Conservation (phyloP, 2,113 vertebrate species). For the Piaya cayana region DNA sequence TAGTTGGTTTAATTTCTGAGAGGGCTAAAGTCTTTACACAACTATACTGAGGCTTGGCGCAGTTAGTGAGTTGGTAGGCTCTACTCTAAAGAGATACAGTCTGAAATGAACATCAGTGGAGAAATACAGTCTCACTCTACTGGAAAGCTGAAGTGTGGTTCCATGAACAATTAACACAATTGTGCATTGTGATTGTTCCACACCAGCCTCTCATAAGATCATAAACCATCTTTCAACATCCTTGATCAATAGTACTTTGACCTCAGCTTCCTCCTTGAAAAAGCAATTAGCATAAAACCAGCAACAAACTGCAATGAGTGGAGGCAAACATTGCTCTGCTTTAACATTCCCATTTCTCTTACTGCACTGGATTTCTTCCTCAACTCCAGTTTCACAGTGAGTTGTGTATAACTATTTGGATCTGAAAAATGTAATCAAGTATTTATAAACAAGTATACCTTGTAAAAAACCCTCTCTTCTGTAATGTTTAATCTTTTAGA, state of each 20-base stretch:
- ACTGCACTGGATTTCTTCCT: background rate
- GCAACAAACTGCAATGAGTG: background rate
- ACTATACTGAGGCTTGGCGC: background rate
- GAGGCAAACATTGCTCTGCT: background rate
- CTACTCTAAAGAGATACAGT: background rate
- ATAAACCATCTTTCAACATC: background rate
- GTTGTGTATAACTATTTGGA: background rate
- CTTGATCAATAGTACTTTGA: background rate
- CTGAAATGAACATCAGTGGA: background rate
- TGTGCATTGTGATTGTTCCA: background rate
- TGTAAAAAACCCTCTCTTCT: background rate
- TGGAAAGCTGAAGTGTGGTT: background rate
- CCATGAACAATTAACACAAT: background rate
- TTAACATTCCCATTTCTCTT: background rate
- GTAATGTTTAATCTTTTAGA: background rate
- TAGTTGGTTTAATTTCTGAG: background rate
- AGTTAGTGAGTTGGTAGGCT: background rate
- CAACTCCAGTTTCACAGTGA: background rate
- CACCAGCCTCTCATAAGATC: background rate
- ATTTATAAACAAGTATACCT: background rate
- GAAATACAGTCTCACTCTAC: background rate
- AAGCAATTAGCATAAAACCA: background rate
- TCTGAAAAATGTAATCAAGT: background rate
- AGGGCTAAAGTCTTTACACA: background rate
- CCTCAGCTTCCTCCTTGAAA: background rate